Evolutionary conservation across 2,888 invertebrate genomes (phyloP).

Genomic region (Branchellion lobata): DNA sequence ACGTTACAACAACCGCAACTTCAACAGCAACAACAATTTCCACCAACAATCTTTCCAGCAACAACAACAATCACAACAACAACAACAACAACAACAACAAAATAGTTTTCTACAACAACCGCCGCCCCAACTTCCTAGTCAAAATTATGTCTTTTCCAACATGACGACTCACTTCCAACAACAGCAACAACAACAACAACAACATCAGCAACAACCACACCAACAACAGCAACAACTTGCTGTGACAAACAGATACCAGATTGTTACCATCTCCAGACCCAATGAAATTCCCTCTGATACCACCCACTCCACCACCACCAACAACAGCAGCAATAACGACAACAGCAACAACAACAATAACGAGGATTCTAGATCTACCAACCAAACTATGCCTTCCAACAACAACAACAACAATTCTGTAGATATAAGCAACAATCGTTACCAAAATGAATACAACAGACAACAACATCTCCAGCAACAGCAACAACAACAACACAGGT

Average conservation of each 20-base stretch:
- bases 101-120: slow-evolving; percentile 12
- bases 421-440: not conserved
- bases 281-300: not conserved
- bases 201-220: not conserved
- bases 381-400: not conserved
- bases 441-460: no score
- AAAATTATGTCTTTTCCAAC: slow-evolving; percentile 21
- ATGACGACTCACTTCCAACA: not conserved
- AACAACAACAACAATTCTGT: not conserved
- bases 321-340: not conserved
- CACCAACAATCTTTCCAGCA: not conserved
- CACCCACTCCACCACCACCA: not conserved
- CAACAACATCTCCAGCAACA: not conserved
- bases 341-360: slow-evolving; percentile 7
- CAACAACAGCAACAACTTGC: not conserved
- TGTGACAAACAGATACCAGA: not conserved
- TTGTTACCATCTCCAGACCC: slow-evolving; percentile 1
- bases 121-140: not conserved
- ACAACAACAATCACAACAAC: not conserved
- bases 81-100: slow-evolving; percentile 11
- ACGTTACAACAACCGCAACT: slow-evolving; percentile 3
- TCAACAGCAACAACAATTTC: not conserved
- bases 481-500: slow-evolving; percentile 3
- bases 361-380: not conserved
- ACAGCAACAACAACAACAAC: not conserved